These are phyloP conservation scores for Brachyptera putata DNA, from an alignment of 2,888 invertebrate genomes.

Conservation along the genomic window DNA sequence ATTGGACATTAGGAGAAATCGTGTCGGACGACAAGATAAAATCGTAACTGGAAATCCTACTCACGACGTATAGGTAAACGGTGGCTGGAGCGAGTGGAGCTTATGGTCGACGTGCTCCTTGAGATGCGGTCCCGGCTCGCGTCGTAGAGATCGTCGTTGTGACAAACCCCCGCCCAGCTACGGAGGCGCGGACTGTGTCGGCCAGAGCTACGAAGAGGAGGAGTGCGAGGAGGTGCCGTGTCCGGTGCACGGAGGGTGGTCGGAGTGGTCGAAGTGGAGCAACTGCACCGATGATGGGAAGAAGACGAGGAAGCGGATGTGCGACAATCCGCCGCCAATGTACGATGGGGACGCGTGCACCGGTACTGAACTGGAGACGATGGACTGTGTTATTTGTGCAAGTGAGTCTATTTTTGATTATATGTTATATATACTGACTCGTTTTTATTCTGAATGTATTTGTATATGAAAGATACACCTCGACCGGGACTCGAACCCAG, in stretches of 20 bases:
- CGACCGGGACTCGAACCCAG: too few species aligned
- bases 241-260: constrained; percentile 41
- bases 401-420: background rate
- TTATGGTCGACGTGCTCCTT: constrained; percentile 42
- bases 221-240: background rate
- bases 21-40: too few species aligned
- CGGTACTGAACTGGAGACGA: background rate
- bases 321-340: background rate
- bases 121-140: constrained; percentile 41
- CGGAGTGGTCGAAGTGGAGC: constrained; percentile 42
- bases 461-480: too few species aligned
- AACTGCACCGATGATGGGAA: constrained; percentile 41
- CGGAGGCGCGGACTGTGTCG: constrained; percentile 39
- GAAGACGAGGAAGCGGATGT: background rate
- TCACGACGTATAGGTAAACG: constrained; percentile 42
- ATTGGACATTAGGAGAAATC: constrained; percentile 45
- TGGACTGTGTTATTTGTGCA: background rate
- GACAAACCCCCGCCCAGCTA: background rate
- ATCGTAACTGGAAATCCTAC: too few species aligned
- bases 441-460: too few species aligned
- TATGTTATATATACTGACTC: too few species aligned
- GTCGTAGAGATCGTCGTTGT: background rate
- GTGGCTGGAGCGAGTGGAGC: constrained; percentile 42
- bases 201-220: constrained; percentile 41
- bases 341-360: background rate